phyloP scores from a whole-genome alignment of 1,140 invertebrate genomes.

The Himalopsyche phryganea region DNA sequence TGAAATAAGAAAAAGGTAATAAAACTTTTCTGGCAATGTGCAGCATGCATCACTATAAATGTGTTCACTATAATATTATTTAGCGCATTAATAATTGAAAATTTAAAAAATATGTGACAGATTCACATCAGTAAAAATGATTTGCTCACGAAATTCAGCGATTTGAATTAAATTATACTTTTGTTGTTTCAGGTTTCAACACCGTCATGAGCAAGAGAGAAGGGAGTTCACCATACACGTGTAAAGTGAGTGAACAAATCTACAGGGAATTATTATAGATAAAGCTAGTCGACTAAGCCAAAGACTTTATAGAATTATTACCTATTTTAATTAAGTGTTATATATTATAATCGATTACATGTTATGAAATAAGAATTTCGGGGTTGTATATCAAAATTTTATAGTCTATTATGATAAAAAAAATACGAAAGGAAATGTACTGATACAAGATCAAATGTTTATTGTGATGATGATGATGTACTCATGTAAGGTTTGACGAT shows the following conservation, averaged over 20 bases:
- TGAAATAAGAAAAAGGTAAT: too few relatives aligned
- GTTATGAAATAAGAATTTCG: conserved; percentile 22
- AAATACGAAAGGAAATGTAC: not conserved
- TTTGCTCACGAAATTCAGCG: too few relatives aligned
- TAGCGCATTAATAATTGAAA: too few relatives aligned
- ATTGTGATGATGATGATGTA: not conserved
- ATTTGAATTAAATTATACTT: too few relatives aligned
- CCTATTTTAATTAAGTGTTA: not conserved
- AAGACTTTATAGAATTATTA: not conserved
- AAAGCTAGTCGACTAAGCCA: conserved; percentile 1
- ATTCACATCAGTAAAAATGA: too few relatives aligned
- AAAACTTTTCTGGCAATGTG: too few relatives aligned
- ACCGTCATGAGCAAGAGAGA: conserved; percentile 58
- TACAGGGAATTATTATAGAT: conserved; percentile 20
- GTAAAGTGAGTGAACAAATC: conserved; percentile 39
- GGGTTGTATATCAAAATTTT: conserved; percentile 30
- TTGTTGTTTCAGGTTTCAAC: conserved; percentile 58
- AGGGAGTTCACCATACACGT: conserved; percentile 64
- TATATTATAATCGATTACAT: conserved; percentile 8
- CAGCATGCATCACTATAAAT: too few relatives aligned
- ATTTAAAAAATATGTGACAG: too few relatives aligned
- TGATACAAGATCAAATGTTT: conserved; percentile 1
- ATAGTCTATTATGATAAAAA: conserved; percentile 14
- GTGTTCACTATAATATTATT: too few relatives aligned
- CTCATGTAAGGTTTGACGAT: conserved; percentile 4